Percentiles rank a stretch among this genome's conserved stretches.
phyloP scores from a whole-genome alignment of 2,888 invertebrate genomes.

The Caradrina clavipalpis region DNA sequence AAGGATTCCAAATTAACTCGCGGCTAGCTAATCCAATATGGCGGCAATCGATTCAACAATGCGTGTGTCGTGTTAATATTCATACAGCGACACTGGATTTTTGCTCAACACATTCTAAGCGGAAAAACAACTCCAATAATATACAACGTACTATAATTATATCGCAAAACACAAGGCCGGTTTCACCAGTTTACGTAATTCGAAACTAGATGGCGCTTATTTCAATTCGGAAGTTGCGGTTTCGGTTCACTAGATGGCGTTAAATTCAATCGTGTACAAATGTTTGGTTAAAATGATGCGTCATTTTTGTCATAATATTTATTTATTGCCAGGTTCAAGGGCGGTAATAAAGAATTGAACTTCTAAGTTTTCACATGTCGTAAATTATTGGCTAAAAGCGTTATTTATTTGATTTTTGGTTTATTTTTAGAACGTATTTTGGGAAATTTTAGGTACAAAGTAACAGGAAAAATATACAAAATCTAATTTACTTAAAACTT shows the following conservation, averaged over 20 bases:
- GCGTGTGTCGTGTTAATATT: constrained; percentile 43
- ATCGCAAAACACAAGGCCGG: constrained; percentile 27
- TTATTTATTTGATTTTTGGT: constrained; percentile 12
- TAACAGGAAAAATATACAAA: not conserved
- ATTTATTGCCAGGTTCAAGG: constrained; percentile 13
- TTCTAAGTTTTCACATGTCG: not conserved
- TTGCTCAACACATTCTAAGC: constrained; percentile 45
- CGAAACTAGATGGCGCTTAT: constrained; percentile 39
- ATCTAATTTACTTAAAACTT: not conserved
- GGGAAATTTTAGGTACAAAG: not conserved
- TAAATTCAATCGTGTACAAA: not conserved
- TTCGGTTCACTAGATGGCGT: constrained; percentile 30
- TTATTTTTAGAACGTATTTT: constrained; percentile 31
- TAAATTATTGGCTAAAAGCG: not conserved
- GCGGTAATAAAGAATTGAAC: not conserved
- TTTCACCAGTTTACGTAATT: constrained; percentile 1
- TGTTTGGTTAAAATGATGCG: not conserved
- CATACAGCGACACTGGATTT: constrained; percentile 50
- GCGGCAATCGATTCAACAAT: constrained; percentile 9
- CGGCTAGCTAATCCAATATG: constrained; percentile 4
- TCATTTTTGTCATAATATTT: constrained; percentile 14
- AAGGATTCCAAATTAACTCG: not conserved
- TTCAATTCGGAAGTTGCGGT: constrained; percentile 4
- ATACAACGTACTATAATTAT: not conserved
- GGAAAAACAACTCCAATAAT: constrained; percentile 47